These are phyloP conservation scores for Helicolenus hilgendorfi DNA, from an alignment of 2,797 vertebrate genomes.

Conservation along the genomic window DNA sequence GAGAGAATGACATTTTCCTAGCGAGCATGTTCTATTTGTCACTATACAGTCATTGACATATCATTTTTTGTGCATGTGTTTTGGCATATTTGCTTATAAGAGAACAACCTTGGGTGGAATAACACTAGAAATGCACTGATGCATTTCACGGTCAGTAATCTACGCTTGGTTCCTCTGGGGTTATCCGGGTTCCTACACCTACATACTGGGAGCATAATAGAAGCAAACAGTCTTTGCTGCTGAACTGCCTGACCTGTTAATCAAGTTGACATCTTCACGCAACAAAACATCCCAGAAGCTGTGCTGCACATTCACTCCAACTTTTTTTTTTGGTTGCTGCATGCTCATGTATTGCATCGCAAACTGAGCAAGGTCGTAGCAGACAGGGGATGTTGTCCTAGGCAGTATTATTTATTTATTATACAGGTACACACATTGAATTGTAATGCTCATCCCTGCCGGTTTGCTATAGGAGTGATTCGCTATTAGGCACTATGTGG, in stretches of 20 bases:
- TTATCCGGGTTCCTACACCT: not conserved
- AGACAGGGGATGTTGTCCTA: not conserved
- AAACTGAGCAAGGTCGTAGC: conserved; percentile 54
- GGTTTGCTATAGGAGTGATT: not conserved
- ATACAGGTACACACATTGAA: conserved; percentile 11
- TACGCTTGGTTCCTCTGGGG: not conserved
- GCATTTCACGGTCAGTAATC: conserved; percentile 18
- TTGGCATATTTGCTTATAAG: not conserved
- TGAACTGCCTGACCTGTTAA: conserved; percentile 35
- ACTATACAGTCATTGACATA: not conserved
- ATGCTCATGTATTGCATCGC: not conserved
- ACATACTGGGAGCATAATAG: conserved; percentile 5
- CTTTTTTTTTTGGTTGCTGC: not conserved
- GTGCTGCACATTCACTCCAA: not conserved
- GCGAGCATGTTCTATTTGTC: not conserved
- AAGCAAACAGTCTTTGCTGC: not conserved
- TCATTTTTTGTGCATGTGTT: not conserved
- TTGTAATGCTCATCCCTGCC: not conserved
- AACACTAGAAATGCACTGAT: not conserved
- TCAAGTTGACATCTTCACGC: conserved; percentile 19
- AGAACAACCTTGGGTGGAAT: not conserved
- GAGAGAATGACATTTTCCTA: not conserved
- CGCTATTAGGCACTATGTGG: not conserved
- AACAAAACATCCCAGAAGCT: conserved; percentile 37
- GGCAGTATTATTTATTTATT: conserved; percentile 27